phyloP scores from a whole-genome alignment of 2,888 invertebrate genomes.

The Anoplius nigerrimus region DNA sequence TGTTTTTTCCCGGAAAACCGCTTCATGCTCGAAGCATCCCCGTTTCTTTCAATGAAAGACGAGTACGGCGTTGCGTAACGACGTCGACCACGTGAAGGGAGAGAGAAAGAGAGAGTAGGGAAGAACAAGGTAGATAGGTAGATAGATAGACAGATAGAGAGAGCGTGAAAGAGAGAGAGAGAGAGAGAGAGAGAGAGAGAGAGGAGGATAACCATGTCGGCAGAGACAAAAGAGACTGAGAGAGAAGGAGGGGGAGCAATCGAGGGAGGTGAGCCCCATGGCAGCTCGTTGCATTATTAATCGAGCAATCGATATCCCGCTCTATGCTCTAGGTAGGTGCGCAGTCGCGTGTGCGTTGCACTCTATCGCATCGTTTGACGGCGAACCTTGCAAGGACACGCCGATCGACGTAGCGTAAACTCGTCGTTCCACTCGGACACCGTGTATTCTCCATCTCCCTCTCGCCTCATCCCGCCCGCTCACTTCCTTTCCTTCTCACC shows the following conservation, averaged over 20 bases:
- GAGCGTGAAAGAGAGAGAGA: too few species aligned
- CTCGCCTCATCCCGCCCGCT: neutral
- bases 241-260: conserved; percentile 5
- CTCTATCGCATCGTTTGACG: conserved; percentile 29
- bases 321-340: conserved; percentile 41
- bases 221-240: neutral
- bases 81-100: neutral
- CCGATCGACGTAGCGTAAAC: conserved; percentile 23
- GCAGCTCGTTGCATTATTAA: conserved; percentile 66
- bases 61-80: conserved; percentile 8
- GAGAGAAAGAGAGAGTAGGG: neutral
- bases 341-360: neutral
- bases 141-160: too few species aligned
- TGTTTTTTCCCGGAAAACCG: too few species aligned
- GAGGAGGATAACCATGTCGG: too few species aligned
- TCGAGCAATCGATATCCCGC: conserved; percentile 65
- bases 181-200: too few species aligned
- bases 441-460: conserved; percentile 33
- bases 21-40: too few species aligned
- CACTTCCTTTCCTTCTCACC: neutral
- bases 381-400: conserved; percentile 54
- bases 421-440: conserved; percentile 38
- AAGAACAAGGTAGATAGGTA: too few species aligned
- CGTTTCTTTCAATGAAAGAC: neutral
- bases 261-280: conserved; percentile 37